These are phyloP conservation scores for Rhabdomys pumilio DNA, from an alignment of 2,797 vertebrate species.

Conservation along the genomic window DNA sequence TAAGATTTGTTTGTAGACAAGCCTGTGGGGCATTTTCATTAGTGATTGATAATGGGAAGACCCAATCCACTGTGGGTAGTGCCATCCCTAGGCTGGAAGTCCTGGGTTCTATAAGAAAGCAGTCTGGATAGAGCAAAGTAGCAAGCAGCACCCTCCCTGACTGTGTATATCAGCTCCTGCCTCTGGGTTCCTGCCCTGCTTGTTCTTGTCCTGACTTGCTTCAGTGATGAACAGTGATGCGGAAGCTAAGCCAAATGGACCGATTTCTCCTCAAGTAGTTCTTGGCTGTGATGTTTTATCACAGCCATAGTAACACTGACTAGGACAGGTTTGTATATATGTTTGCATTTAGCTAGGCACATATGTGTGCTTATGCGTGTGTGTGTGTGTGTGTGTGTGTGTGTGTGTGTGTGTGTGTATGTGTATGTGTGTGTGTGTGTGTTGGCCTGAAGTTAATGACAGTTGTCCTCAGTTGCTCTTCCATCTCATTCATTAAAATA, in stretches of 20 bases:
- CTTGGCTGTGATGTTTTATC: neutral
- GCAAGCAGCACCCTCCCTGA: neutral
- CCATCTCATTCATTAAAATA: neutral
- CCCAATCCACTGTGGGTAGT: neutral
- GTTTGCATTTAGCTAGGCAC: neutral
- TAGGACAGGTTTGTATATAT: neutral
- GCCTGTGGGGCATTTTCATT: neutral
- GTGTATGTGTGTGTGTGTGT: neutral
- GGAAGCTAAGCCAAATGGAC: neutral
- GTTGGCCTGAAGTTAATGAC: neutral
- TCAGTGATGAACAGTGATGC: neutral
- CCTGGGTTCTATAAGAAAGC: neutral
- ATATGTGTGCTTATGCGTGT: neutral
- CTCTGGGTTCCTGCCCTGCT: neutral
- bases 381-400: neutral
- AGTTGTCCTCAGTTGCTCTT: neutral
- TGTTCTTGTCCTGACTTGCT: neutral
- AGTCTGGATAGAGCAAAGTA: neutral
- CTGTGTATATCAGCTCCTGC: neutral
- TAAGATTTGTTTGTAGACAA: no score
- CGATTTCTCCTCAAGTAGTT: neutral
- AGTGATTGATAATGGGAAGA: neutral
- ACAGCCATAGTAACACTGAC: neutral
- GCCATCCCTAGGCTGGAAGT: neutral
- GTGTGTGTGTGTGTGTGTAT: neutral